These are phyloP conservation scores for Merluccius polli DNA, from an alignment of 2,797 vertebrate species.

Conservation along the genomic window DNA sequence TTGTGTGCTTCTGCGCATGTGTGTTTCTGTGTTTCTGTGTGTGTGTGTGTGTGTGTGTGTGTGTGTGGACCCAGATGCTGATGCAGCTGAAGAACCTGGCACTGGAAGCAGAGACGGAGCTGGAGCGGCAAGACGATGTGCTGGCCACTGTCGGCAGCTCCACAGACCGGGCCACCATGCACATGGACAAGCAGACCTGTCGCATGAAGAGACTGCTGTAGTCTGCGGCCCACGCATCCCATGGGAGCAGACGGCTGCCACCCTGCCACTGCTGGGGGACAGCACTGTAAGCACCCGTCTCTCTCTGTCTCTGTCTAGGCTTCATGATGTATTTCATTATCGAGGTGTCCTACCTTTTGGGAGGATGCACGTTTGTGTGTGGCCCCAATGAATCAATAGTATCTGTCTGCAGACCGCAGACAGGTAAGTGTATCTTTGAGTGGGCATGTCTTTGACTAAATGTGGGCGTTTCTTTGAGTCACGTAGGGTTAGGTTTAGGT, in stretches of 20 bases:
- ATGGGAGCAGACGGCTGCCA: not conserved
- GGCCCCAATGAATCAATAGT: no score
- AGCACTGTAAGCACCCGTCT: conserved; percentile 20
- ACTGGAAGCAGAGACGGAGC: conserved; percentile 84
- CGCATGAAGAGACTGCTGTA: conserved; percentile 83
- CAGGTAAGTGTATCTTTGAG: no score
- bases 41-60: conserved; percentile 26
- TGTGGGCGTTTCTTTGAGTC: no score
- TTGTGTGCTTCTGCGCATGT: not conserved
- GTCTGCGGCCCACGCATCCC: conserved; percentile 17
- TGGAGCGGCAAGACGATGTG: conserved; percentile 87
- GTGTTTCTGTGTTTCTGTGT: conserved; percentile 8
- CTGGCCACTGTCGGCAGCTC: conserved; percentile 79
- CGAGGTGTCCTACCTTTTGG: no score
- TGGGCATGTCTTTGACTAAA: no score
- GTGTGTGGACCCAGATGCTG: conserved; percentile 76
- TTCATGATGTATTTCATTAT: no score
- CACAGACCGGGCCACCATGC: conserved; percentile 76
- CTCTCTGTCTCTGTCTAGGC: no score
- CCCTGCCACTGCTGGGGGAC: conserved; percentile 4
- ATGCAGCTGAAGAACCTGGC: conserved; percentile 86
- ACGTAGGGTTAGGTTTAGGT: no score
- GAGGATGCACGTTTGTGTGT: no score
- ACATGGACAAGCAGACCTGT: conserved; percentile 81
- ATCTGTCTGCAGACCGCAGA: no score